Evolutionary conservation across 2,113 vertebrate species (phyloP).

Genomic region (Vidua chalybeata): DNA sequence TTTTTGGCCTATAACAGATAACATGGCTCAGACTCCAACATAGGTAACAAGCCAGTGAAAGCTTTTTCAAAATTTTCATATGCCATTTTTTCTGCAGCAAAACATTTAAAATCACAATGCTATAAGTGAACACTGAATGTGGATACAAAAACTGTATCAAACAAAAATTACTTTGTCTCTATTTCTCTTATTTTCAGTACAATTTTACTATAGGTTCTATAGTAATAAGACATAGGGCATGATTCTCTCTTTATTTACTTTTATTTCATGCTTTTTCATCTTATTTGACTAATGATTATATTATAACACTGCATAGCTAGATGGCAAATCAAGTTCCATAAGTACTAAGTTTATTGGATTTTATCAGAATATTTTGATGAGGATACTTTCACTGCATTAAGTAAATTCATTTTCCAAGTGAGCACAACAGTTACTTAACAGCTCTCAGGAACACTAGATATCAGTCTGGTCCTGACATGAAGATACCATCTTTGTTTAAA

Average conservation of each 20-base stretch:
- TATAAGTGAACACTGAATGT: not conserved
- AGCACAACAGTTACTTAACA: not conserved
- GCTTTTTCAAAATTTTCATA: not conserved
- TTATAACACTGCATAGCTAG: not conserved
- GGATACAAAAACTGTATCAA: not conserved
- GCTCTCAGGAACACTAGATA: not conserved
- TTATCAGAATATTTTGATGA: not conserved
- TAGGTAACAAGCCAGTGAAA: not conserved
- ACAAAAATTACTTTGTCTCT: not conserved
- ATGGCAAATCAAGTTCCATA: not conserved
- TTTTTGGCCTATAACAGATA: not conserved
- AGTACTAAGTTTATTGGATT: not conserved
- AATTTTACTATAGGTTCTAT: not conserved
- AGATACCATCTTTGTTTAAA: not conserved
- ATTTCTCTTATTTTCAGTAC: not conserved
- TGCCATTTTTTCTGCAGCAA: not conserved
- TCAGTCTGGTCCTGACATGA: not conserved
- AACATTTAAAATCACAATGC: not conserved
- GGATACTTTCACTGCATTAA: not conserved
- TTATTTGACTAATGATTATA: not conserved
- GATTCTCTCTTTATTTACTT: not conserved
- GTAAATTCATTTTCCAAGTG: not conserved
- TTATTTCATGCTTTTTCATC: not conserved
- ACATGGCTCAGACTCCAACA: not conserved
- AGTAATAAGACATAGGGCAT: not conserved